Conservation (phyloP, 1,140 invertebrate species). For the Pararge aegeria region DNA sequence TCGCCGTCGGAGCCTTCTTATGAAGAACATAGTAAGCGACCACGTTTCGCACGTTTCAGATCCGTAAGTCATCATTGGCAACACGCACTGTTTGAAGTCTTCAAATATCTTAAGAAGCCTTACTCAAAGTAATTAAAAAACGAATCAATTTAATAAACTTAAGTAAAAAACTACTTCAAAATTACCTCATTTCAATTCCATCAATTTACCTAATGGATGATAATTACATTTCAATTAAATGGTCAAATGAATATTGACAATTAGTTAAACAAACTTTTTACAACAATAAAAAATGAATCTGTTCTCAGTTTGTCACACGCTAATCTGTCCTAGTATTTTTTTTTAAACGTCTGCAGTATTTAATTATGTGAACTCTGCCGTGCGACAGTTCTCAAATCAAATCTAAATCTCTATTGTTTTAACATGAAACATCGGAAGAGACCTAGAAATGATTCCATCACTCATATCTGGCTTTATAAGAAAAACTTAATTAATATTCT, state of each 20-base stretch:
- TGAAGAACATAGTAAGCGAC: too few species aligned
- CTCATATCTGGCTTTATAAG: too few species aligned
- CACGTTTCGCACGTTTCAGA: too few species aligned
- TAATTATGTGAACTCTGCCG: background rate
- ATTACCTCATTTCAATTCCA: background rate
- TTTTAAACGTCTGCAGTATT: background rate
- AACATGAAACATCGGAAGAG: background rate
- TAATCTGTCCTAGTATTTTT: conserved; percentile 5
- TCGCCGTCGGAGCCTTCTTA: too few species aligned
- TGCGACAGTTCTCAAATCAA: conserved; percentile 3
- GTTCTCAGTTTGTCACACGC: background rate
- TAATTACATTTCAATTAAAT: background rate
- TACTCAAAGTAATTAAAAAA: too few species aligned
- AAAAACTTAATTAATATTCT: too few species aligned
- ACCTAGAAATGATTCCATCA: background rate
- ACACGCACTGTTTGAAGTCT: too few species aligned
- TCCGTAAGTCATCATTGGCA: too few species aligned
- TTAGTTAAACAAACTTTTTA: background rate
- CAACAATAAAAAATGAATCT: background rate
- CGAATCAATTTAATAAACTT: too few species aligned
- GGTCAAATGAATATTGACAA: background rate
- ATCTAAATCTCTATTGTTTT: background rate
- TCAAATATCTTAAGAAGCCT: too few species aligned
- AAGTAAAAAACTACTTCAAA: too few species aligned
- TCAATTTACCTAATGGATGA: background rate